Evolutionary conservation across 2,113 vertebrate species (phyloP).

Genomic region (Axis porcinus): DNA sequence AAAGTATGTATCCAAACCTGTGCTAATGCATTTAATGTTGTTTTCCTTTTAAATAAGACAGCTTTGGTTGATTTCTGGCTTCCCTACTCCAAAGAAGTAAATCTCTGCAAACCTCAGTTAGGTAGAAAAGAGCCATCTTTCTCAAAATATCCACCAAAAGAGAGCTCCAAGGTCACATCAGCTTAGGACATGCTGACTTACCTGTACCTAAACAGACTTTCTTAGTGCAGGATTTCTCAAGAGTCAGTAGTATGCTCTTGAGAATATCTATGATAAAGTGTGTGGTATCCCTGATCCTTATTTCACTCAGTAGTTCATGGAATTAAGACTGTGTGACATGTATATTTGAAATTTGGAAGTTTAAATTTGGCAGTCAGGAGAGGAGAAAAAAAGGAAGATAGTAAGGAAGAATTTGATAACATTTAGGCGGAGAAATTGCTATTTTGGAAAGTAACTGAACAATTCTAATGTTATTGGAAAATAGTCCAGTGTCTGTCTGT

Average conservation of each 20-base stretch:
- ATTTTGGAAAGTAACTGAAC: not conserved
- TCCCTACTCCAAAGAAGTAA: not conserved
- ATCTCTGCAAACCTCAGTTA: not conserved
- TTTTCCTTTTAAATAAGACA: not conserved
- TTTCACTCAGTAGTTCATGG: not conserved
- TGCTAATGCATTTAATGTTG: not conserved
- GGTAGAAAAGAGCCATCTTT: not conserved
- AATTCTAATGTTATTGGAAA: not conserved
- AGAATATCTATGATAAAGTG: not conserved
- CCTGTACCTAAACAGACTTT: not conserved
- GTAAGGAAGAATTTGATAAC: not conserved
- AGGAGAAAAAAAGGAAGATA: not conserved
- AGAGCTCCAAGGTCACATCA: not conserved
- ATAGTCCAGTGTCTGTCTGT: not conserved
- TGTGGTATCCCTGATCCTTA: not conserved
- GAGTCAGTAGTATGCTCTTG: not conserved
- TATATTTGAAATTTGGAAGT: not conserved
- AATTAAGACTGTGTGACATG: not conserved
- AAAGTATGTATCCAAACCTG: not conserved
- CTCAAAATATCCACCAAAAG: not conserved
- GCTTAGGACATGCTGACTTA: not conserved
- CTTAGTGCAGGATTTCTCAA: not conserved
- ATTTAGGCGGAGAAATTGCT: not conserved
- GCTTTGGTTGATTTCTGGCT: not conserved
- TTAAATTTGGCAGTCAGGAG: not conserved